Conservation (phyloP, 2,888 invertebrate genomes). For the Eupithecia inturbata region DNA sequence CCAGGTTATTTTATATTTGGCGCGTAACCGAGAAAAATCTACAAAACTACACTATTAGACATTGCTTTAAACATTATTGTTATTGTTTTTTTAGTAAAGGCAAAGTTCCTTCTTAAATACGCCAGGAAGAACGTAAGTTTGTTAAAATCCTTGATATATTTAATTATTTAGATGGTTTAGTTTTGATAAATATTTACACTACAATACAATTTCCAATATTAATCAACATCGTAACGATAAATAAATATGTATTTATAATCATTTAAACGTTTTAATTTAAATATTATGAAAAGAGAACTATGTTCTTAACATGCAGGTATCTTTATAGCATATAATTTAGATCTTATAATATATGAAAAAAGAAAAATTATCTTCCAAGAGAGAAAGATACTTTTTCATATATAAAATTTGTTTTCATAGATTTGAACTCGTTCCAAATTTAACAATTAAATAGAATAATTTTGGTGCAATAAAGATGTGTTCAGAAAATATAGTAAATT, state of each 20-base stretch:
- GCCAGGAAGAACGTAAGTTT: not conserved
- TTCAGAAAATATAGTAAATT: slow-evolving; percentile 25
- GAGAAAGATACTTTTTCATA: not conserved
- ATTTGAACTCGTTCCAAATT: slow-evolving; percentile 1
- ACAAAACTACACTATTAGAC: not conserved
- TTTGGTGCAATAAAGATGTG: slow-evolving; percentile 21
- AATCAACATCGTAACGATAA: slow-evolving; percentile 18
- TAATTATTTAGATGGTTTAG: not conserved
- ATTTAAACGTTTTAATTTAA: not conserved
- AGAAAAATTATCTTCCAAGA: no score
- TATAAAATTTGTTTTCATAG: not conserved
- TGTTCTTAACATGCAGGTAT: slow-evolving; percentile 19
- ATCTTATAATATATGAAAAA: no score
- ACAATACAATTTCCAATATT: slow-evolving; percentile 23
- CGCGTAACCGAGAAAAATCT: not conserved
- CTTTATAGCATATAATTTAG: not conserved
- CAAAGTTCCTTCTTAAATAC: not conserved
- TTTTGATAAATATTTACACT: slow-evolving; percentile 9
- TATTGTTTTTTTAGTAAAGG: not conserved
- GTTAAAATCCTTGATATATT: not conserved
- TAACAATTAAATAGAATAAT: not conserved
- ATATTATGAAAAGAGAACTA: slow-evolving; percentile 17
- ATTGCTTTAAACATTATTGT: not conserved
- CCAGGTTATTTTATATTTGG: not conserved
- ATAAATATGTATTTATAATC: slow-evolving; percentile 7